Evolutionary conservation across 2,113 vertebrate species (phyloP).

Genomic region (Lepisosteus osseus): DNA sequence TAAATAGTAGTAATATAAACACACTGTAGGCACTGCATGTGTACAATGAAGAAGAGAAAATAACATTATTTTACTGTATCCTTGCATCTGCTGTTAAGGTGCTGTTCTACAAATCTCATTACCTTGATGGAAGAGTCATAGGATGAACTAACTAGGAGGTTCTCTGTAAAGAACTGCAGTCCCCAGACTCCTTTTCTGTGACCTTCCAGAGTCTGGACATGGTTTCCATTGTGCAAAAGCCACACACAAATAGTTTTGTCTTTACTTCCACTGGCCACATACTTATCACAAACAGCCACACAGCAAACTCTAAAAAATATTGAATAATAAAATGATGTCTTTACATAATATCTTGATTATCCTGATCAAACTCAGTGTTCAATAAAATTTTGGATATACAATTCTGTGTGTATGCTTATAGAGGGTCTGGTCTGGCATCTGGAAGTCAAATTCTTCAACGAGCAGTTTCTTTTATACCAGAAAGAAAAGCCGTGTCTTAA

Average conservation of each 20-base stretch:
- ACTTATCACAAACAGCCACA: background rate
- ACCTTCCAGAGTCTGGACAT: background rate
- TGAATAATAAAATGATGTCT: too few relatives aligned
- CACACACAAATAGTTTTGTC: background rate
- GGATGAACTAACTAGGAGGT: slow-evolving; percentile 21
- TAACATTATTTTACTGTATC: slow-evolving; percentile 10
- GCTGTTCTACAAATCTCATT: slow-evolving; percentile 23
- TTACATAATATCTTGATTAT: too few relatives aligned
- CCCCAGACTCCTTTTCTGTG: slow-evolving; percentile 21
- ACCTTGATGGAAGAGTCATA: slow-evolving; percentile 11
- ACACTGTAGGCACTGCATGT: too few relatives aligned
- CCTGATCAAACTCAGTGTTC: too few relatives aligned
- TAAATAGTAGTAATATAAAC: too few relatives aligned
- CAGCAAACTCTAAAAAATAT: background rate
- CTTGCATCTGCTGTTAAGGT: background rate
- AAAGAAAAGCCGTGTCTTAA: slow-evolving; percentile 18
- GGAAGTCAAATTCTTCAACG: slow-evolving; percentile 1
- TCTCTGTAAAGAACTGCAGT: slow-evolving; percentile 16
- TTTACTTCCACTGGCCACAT: slow-evolving; percentile 2
- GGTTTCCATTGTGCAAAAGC: background rate
- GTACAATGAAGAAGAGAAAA: background rate
- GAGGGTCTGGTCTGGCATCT: background rate
- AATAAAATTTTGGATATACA: too few relatives aligned
- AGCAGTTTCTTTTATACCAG: slow-evolving; percentile 4
- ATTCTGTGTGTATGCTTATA: background rate